Percentiles rank a stretch among this genome's conserved stretches.
phyloP scores from a whole-genome alignment of 2,113 vertebrate genomes.

The Castor canadensis region DNA sequence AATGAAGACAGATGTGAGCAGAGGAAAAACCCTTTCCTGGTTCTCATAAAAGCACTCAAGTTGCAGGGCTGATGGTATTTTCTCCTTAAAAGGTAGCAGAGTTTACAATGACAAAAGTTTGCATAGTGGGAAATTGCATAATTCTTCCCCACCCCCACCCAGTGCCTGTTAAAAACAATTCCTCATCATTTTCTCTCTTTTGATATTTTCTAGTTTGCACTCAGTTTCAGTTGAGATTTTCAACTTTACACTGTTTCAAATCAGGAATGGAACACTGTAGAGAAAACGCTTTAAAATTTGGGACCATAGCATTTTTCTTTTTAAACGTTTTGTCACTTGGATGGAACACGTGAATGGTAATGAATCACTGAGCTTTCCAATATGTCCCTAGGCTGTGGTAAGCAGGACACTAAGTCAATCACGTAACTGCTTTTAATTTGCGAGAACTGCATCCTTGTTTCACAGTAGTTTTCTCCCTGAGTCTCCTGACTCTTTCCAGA shows the following conservation, averaged over 20 bases:
- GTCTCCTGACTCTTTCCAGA: background rate
- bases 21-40: slow-evolving; percentile 62
- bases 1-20: slow-evolving; percentile 74
- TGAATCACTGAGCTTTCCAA: slow-evolving; percentile 10
- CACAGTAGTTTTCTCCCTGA: slow-evolving; percentile 57
- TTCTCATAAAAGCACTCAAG: slow-evolving; percentile 76
- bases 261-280: background rate
- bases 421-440: slow-evolving; percentile 78
- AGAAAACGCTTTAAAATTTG: background rate
- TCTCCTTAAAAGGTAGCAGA: slow-evolving; percentile 76
- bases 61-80: slow-evolving; percentile 52
- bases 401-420: slow-evolving; percentile 59
- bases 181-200: slow-evolving; percentile 51
- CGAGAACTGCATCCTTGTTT: slow-evolving; percentile 70
- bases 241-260: background rate
- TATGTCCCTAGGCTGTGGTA: slow-evolving; percentile 54
- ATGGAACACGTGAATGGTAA: background rate
- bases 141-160: slow-evolving; percentile 59
- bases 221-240: background rate
- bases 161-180: slow-evolving; percentile 48
- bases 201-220: slow-evolving; percentile 2
- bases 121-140: slow-evolving; percentile 62
- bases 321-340: slow-evolving; percentile 30
- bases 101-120: slow-evolving; percentile 74
- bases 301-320: background rate